Evolutionary conservation across 2,888 invertebrate genomes (phyloP).

Genomic region (Synergus umbraculus): DNA sequence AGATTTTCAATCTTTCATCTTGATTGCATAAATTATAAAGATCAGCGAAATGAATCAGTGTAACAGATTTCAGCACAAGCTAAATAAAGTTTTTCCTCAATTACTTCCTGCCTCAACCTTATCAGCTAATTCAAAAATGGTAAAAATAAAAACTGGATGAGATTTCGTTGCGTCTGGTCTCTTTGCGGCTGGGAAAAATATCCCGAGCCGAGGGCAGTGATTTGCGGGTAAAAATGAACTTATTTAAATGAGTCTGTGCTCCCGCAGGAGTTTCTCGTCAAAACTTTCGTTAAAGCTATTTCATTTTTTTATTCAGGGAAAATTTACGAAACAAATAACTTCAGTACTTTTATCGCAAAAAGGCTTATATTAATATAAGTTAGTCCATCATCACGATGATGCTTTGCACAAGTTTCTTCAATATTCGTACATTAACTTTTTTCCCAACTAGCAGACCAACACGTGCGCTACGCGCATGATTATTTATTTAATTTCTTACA

Average conservation of each 20-base stretch:
- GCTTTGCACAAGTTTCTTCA: neutral
- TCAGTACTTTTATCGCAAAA: neutral
- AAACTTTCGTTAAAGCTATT: slow-evolving; percentile 7
- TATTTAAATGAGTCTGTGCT: neutral
- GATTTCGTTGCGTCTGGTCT: neutral
- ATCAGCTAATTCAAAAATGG: neutral
- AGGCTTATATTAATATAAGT: neutral
- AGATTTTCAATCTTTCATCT: neutral
- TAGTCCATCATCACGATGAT: neutral
- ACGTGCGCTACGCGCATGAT: too few species aligned
- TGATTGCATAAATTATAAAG: neutral
- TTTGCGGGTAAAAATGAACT: slow-evolving; percentile 1
- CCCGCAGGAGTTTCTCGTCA: neutral
- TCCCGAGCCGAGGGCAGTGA: neutral
- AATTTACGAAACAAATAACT: neutral
- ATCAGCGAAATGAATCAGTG: neutral
- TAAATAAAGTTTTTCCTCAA: neutral
- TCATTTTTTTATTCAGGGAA: neutral
- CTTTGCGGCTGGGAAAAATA: neutral
- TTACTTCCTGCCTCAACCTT: neutral
- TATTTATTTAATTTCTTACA: too few species aligned
- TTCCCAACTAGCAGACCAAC: too few species aligned
- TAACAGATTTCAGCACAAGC: neutral
- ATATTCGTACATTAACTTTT: neutral
- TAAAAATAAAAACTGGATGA: neutral